Conservation (phyloP, 1,140 invertebrate genomes). For the Pseudomyrmex cubaensis region DNA sequence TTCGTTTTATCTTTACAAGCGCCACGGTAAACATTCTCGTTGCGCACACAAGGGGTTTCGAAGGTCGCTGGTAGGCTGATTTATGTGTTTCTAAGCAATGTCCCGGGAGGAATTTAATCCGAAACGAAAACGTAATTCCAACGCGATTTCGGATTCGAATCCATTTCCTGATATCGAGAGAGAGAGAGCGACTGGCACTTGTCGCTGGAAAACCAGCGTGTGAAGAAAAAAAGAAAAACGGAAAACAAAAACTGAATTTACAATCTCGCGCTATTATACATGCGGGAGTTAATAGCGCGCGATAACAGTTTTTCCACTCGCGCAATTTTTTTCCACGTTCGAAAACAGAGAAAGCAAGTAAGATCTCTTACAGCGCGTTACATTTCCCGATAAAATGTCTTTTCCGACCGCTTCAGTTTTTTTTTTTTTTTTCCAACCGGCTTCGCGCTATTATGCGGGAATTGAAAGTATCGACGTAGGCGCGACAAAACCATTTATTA, state of each 20-base stretch:
- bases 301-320: slow-evolving; percentile 25
- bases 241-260: slow-evolving; percentile 25
- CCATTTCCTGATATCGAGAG: slow-evolving; percentile 46
- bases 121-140: slow-evolving; percentile 60
- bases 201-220: slow-evolving; percentile 1
- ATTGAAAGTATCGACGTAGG: slow-evolving; percentile 39
- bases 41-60: slow-evolving; percentile 32
- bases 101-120: slow-evolving; percentile 12
- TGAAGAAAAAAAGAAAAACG: background rate
- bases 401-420: slow-evolving; percentile 17
- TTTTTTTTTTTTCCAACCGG: slow-evolving; percentile 30
- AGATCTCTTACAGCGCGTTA: slow-evolving; percentile 16
- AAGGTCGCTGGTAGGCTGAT: slow-evolving; percentile 58
- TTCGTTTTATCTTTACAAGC: background rate
- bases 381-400: slow-evolving; percentile 25
- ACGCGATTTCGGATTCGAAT: slow-evolving; percentile 63
- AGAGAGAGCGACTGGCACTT: slow-evolving; percentile 27
- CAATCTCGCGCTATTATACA: slow-evolving; percentile 12
- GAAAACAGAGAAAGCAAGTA: slow-evolving; percentile 28
- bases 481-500: slow-evolving; percentile 35
- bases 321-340: background rate
- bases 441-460: slow-evolving; percentile 20
- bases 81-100: slow-evolving; percentile 60
- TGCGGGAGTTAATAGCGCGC: slow-evolving; percentile 3
- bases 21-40: slow-evolving; percentile 10